phyloP scores from a whole-genome alignment of 1,140 invertebrate genomes.

The Leptinotarsa defecta region DNA sequence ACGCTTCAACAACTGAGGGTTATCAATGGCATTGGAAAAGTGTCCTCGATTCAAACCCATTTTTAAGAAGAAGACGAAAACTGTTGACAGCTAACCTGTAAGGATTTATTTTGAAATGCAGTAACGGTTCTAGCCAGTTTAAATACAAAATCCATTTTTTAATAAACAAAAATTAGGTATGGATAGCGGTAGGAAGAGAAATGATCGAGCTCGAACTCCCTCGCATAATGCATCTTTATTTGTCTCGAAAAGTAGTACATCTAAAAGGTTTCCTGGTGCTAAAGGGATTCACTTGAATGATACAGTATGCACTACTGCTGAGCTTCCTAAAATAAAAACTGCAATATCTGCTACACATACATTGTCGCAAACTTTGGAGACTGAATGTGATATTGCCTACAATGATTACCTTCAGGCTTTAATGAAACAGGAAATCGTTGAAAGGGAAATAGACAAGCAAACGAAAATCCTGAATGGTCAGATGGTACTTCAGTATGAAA shows the following conservation, averaged over 20 bases:
- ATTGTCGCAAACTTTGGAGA: constrained; percentile 10
- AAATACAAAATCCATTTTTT: too few species aligned
- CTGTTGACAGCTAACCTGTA: too few species aligned
- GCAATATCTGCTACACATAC: background rate
- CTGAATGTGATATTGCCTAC: constrained; percentile 32
- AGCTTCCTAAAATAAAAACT: constrained; percentile 20
- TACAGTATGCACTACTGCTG: background rate
- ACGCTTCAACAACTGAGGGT: too few species aligned
- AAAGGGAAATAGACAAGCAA: constrained; percentile 22
- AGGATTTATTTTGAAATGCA: too few species aligned
- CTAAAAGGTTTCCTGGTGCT: background rate
- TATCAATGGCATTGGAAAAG: too few species aligned
- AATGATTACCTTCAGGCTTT: constrained; percentile 35
- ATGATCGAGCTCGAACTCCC: background rate
- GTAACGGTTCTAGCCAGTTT: too few species aligned
- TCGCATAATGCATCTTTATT: constrained; percentile 2
- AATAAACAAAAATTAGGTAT: background rate
- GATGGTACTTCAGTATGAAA: constrained; percentile 26
- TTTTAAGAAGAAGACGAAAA: too few species aligned
- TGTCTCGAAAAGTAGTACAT: background rate
- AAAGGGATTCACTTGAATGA: background rate
- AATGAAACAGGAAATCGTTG: constrained; percentile 29
- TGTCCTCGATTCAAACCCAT: too few species aligned
- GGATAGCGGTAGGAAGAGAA: background rate
- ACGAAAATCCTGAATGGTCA: constrained; percentile 27